A percentile compares a stretch with the other conserved stretches of the same genome.
Conservation (phyloP, 2,797 vertebrate species). For the Philypnodon macrostomus region DNA sequence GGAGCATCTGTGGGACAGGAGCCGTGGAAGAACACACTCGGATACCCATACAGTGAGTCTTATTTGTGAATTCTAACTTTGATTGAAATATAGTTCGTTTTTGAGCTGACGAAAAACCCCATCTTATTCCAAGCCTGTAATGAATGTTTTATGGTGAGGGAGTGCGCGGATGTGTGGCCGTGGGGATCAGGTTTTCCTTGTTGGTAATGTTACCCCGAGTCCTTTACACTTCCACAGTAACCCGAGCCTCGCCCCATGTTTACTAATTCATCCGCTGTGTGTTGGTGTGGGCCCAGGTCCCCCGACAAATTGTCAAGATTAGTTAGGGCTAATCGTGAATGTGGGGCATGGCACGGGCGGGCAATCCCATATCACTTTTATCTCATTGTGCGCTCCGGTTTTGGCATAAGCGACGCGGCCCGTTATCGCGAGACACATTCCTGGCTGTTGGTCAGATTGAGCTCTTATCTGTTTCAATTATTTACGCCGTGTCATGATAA, state of each 20-base stretch:
- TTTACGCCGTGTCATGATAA: conserved; percentile 50
- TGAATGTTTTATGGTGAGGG: conserved; percentile 57
- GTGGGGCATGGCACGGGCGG: conserved; percentile 16
- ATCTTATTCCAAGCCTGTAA: conserved; percentile 32
- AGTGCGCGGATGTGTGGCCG: conserved; percentile 41
- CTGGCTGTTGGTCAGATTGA: conserved; percentile 13
- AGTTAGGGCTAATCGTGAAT: conserved; percentile 46
- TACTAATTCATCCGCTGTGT: conserved; percentile 68
- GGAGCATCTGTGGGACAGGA: conserved; percentile 47
- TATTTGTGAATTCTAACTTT: conserved; percentile 5
- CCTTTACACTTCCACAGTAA: conserved; percentile 70
- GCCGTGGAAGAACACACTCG: conserved; percentile 5
- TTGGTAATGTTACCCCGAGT: conserved; percentile 61
- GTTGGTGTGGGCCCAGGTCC: conserved; percentile 40
- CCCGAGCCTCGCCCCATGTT: conserved; percentile 55
- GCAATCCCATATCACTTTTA: conserved; percentile 36
- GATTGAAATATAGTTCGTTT: conserved; percentile 3
- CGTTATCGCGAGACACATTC: conserved; percentile 3
- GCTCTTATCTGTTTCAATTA: conserved; percentile 50
- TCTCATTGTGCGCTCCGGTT: conserved; percentile 23
- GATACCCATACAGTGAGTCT: conserved; percentile 12
- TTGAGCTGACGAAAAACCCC: conserved; percentile 14
- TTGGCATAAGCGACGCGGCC: conserved; percentile 11
- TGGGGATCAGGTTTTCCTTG: conserved; percentile 61
- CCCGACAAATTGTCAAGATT: conserved; percentile 61